Conservation (phyloP, 2,113 vertebrate genomes). For the Neopipo cinnamomea region DNA sequence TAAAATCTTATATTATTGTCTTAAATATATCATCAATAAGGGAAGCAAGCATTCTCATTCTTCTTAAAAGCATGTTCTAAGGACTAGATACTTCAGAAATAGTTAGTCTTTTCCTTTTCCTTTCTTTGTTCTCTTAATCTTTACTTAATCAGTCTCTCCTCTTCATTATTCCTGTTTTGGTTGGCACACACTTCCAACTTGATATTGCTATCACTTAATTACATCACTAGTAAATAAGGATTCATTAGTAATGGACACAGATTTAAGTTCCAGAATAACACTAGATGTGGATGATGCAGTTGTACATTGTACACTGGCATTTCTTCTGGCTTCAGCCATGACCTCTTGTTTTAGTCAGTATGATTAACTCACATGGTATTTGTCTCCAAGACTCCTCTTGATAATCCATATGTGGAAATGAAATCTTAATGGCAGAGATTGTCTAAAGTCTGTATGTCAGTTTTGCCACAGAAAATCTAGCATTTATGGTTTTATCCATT, state of each 20-base stretch:
- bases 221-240: not conserved
- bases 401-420: accelerated
- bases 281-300: not conserved
- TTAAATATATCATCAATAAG: not conserved
- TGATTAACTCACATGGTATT: not conserved
- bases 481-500: not conserved
- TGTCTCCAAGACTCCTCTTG: not conserved
- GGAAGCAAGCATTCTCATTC: not conserved
- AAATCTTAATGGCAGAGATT: not conserved
- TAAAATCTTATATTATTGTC: not conserved
- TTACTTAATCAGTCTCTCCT: not conserved
- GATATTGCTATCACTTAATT: not conserved
- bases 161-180: not conserved
- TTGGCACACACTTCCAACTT: not conserved
- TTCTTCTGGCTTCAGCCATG: not conserved
- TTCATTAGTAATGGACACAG: not conserved
- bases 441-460: not conserved
- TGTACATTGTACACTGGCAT: not conserved
- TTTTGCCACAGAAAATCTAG: not conserved
- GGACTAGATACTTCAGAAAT: not conserved
- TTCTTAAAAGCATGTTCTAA: not conserved
- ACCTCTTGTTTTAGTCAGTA: not conserved
- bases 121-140: not conserved
- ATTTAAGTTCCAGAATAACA: not conserved
- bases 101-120: not conserved